Evolutionary conservation across 2,797 vertebrate genomes (phyloP).

Genomic region (Cuculus canorus): DNA sequence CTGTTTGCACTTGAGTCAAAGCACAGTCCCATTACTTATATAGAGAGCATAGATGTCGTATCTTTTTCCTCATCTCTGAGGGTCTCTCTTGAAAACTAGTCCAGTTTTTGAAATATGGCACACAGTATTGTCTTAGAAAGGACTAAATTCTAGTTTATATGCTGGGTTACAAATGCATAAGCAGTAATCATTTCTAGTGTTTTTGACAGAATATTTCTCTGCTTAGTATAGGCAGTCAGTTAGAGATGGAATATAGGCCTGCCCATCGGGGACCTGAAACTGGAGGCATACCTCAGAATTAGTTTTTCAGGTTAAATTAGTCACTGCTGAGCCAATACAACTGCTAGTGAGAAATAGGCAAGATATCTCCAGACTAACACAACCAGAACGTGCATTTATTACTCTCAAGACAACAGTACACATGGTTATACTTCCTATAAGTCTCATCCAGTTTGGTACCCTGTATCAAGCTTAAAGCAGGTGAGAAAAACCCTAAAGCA

Average conservation of each 20-base stretch:
- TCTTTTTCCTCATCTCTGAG: background rate
- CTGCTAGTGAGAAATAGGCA: background rate
- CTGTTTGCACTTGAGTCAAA: background rate
- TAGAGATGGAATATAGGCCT: background rate
- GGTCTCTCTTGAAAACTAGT: background rate
- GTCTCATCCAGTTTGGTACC: background rate
- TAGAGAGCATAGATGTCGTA: background rate
- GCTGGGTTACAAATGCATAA: background rate
- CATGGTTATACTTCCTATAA: background rate
- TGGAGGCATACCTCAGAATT: background rate
- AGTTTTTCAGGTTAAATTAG: background rate
- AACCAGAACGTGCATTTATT: background rate
- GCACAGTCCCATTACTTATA: rapidly evolving
- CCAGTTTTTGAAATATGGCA: background rate
- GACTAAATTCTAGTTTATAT: background rate
- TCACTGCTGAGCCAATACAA: background rate
- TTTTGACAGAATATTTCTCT: background rate
- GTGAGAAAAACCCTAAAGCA: background rate
- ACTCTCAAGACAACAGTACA: background rate
- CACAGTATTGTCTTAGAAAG: background rate
- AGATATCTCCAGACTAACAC: background rate
- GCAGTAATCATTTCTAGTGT: background rate
- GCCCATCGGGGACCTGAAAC: background rate
- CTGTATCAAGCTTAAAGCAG: background rate
- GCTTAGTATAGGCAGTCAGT: background rate